A percentile compares a stretch with the other conserved stretches of the same genome.
phyloP scores from a whole-genome alignment of 2,797 vertebrate species.

The Microtus obscurus region DNA sequence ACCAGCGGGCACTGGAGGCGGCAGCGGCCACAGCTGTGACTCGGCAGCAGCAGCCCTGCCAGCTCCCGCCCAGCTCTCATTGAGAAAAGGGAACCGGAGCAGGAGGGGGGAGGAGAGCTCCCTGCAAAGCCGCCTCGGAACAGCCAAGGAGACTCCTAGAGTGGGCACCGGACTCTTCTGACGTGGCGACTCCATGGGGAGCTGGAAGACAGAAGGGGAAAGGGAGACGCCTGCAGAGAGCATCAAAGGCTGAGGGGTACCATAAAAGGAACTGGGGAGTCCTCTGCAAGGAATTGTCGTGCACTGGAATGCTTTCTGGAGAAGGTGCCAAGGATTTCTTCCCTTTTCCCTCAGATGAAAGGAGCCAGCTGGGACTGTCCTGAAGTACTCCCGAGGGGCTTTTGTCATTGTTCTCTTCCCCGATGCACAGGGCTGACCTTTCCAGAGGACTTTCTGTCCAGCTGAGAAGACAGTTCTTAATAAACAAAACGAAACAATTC shows the following conservation, averaged over 20 bases:
- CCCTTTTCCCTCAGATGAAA: conserved; percentile 74
- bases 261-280: conserved; percentile 42
- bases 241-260: conserved; percentile 63
- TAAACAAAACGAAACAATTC: conserved; percentile 47
- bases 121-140: conserved; percentile 29
- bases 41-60: conserved; percentile 58
- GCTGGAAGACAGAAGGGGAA: conserved; percentile 77
- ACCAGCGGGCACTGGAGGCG: conserved; percentile 59
- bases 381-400: conserved; percentile 77
- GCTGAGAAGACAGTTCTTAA: conserved; percentile 80
- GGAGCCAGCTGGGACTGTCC: conserved; percentile 75
- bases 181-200: conserved; percentile 60
- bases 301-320: conserved; percentile 69
- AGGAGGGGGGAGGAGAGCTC: conserved; percentile 23
- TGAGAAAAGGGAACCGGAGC: conserved; percentile 71
- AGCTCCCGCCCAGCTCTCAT: conserved; percentile 67
- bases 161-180: conserved; percentile 58
- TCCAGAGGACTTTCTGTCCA: conserved; percentile 79
- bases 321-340: conserved; percentile 76
- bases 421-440: conserved; percentile 77
- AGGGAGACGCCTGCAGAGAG: conserved; percentile 75
- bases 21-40: conserved; percentile 51
- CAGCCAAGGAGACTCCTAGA: conserved; percentile 70
- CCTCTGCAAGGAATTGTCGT: conserved; percentile 69
- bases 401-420: conserved; percentile 77